Evolutionary conservation across 2,113 vertebrate genomes (phyloP).

Genomic region (Rhinichthys klamathensis): DNA sequence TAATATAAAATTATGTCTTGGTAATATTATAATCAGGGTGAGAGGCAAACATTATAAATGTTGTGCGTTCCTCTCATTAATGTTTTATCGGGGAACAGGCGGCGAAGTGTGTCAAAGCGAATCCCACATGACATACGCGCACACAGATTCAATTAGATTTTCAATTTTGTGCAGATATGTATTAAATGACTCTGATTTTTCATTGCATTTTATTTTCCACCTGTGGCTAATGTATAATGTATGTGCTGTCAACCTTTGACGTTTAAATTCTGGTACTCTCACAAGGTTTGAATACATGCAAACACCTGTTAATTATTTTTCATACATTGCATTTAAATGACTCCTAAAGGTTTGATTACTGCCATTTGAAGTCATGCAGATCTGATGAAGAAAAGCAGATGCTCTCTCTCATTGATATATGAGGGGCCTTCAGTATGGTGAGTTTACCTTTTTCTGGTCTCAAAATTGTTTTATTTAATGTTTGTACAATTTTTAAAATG

Average conservation of each 20-base stretch:
- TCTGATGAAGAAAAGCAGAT: conserved; percentile 17
- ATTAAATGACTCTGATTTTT: conserved; percentile 3
- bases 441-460: neutral
- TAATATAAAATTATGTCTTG: conserved; percentile 43
- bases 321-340: conserved; percentile 23
- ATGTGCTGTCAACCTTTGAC: conserved; percentile 19
- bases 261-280: conserved; percentile 28
- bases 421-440: neutral
- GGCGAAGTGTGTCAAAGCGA: conserved; percentile 25
- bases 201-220: conserved; percentile 9
- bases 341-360: conserved; percentile 25
- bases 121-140: neutral
- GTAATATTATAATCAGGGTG: conserved; percentile 19
- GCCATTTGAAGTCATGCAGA: neutral
- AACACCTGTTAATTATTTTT: conserved; percentile 41
- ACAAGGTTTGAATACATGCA: conserved; percentile 31
- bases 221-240: conserved; percentile 27
- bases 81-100: neutral
- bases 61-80: conserved; percentile 8
- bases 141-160: conserved; percentile 33
- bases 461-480: neutral
- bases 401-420: neutral
- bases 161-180: conserved; percentile 22
- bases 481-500: neutral
- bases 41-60: conserved; percentile 21